Evolutionary conservation across 2,888 invertebrate genomes (phyloP).

Genomic region (Aromia moschata): DNA sequence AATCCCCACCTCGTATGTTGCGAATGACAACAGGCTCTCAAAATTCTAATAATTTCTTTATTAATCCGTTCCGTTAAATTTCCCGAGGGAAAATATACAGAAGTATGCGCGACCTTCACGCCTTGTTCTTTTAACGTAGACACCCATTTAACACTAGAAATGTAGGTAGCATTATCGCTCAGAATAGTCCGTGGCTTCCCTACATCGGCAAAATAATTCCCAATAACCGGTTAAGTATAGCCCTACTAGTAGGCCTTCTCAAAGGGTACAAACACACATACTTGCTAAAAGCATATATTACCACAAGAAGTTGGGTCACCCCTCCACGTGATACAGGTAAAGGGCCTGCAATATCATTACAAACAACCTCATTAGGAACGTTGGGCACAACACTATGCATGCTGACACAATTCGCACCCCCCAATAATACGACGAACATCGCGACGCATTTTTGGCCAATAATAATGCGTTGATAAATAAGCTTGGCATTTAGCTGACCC

Average conservation of each 20-base stretch:
- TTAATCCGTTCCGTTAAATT: conserved; percentile 44
- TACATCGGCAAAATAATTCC: conserved; percentile 15
- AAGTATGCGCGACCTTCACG: conserved; percentile 25
- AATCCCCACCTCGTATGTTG: conserved; percentile 37
- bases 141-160: conserved; percentile 32
- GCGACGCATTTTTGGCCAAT: conserved; percentile 20
- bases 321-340: conserved; percentile 20
- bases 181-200: conserved; percentile 23
- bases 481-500: conserved; percentile 17
- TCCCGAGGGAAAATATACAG: conserved; percentile 41
- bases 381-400: conserved; percentile 13
- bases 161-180: conserved; percentile 29
- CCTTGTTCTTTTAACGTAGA: conserved; percentile 10
- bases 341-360: conserved; percentile 23
- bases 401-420: conserved; percentile 27
- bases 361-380: conserved; percentile 7
- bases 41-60: conserved; percentile 40
- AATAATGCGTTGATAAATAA: conserved; percentile 1
- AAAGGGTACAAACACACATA: conserved; percentile 27
- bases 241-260: conserved; percentile 1
- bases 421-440: conserved; percentile 6
- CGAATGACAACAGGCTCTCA: conserved; percentile 32
- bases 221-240: neutral
- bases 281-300: conserved; percentile 26
- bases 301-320: conserved; percentile 19